Evolutionary conservation across 2,888 invertebrate genomes (phyloP), one percentile per base, ranked within the genome.

Genomic region (Polyommatus iphigenia): DNA sequence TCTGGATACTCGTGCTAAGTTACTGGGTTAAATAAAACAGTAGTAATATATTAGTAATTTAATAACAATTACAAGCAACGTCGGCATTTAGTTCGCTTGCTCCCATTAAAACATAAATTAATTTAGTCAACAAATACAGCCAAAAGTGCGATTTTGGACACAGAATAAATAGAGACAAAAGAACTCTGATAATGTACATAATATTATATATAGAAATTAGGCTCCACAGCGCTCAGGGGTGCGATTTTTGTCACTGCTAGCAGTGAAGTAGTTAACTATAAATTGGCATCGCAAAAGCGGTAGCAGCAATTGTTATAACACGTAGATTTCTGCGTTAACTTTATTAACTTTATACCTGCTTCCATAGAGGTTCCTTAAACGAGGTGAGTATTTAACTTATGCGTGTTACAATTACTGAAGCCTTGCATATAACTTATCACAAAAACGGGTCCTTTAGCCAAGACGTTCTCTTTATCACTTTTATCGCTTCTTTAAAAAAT

Each of bases 1-100:
- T 46, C 2, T 13, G 13, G 20, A 6, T 73, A 73, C 20, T 73
- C 46, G 46, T 46, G 73, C 46, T 41, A 7, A 36, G 7, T 41
- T 67, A 67, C 67, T 67, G 67, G 67, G 67, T 41, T 73, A 73
- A 73, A 73, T 73, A 73, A 73, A 73, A 73, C 46, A 73, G 73
- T 73, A 20, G 20, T 20, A 46, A 46, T 46, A 73, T 73, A 73
- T 73, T 73, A 73, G 73, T 73, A 73, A 46, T 73, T 73, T 73
- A 73, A 73, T 73, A 73, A 73, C 41, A 41, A 73, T n/a, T 41
- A 46, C 73, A 73, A 73, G 73, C 73, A 73, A 73, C 46, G 13
- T 18, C 67, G 32, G 29, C 18, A 15, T 32, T 67, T 67, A 67
- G 67, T 67, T 32, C 29, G 67, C 67, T 67, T 67, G 67, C 67